Evolutionary conservation across 2,797 vertebrate genomes (phyloP).

Genomic region (Mus minutoides): DNA sequence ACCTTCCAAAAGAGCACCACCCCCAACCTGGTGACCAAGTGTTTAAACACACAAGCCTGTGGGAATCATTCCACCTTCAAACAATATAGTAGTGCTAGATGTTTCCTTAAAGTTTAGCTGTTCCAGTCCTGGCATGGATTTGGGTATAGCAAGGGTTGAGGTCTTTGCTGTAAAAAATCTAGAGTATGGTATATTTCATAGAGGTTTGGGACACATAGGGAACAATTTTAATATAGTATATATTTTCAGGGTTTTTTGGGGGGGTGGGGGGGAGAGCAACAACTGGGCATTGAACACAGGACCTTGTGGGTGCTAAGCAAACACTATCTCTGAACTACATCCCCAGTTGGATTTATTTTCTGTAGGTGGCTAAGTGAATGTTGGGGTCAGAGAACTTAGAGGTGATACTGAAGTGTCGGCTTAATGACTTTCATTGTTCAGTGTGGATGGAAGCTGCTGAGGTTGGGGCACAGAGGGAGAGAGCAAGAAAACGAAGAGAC

Average conservation of each 20-base stretch:
- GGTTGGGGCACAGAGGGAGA: no score
- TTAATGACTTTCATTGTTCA: not conserved
- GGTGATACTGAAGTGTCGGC: not conserved
- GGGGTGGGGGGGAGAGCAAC: not conserved
- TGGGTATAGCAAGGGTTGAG: not conserved
- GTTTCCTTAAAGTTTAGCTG: not conserved
- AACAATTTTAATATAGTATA: not conserved
- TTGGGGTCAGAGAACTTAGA: not conserved
- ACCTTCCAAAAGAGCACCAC: not conserved
- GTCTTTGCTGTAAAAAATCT: not conserved
- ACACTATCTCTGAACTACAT: not conserved
- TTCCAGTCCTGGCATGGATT: not conserved
- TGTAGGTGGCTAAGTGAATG: not conserved
- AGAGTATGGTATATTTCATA: not conserved
- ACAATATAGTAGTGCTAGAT: not conserved
- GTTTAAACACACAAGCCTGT: not conserved
- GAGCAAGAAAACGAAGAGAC: not conserved
- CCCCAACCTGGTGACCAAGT: not conserved
- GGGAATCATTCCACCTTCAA: not conserved
- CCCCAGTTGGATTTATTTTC: not conserved
- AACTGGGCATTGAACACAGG: not conserved
- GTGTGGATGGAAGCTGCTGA: not conserved
- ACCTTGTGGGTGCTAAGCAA: not conserved
- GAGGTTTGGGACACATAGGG: not conserved
- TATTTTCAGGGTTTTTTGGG: not conserved